Percentiles rank a stretch among this genome's conserved stretches.
Evolutionary conservation across 30 jellyfish, hydroid and myxozoan genomes (phyloP).

Genomic region (Hydractinia symbiolongicarpus): DNA sequence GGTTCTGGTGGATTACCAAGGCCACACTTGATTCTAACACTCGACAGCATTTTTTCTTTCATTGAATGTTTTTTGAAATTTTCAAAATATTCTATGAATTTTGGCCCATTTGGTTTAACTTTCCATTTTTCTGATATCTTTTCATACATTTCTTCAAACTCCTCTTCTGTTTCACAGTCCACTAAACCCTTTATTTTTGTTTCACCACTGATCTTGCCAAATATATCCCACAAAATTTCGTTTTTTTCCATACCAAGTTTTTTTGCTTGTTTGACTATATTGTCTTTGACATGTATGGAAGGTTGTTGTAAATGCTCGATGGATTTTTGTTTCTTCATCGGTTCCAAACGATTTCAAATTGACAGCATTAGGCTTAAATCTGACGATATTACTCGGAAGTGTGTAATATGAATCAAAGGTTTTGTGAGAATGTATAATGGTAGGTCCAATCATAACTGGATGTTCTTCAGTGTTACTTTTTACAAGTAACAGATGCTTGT

Average conservation of each 20-base stretch:
- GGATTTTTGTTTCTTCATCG: conserved; percentile 25
- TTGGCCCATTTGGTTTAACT: neutral
- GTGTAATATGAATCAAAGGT: too few species aligned
- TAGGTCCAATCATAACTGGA: too few species aligned
- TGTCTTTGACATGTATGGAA: conserved; percentile 48
- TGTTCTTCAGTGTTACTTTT: too few species aligned
- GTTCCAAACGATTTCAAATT: conserved; percentile 33
- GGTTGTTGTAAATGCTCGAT: conserved; percentile 6
- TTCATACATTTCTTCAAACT: conserved; percentile 25
- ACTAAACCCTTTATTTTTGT: conserved; percentile 21
- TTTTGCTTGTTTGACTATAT: conserved; percentile 25
- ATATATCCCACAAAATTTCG: conserved; percentile 15
- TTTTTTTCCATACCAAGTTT: neutral
- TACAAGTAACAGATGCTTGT: too few species aligned
- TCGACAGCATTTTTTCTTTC: conserved; percentile 25
- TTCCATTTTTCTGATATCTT: conserved; percentile 16
- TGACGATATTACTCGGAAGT: too few species aligned
- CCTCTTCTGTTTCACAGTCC: conserved; percentile 20
- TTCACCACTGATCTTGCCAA: conserved; percentile 23
- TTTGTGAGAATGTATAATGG: too few species aligned
- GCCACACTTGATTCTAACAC: conserved; percentile 28
- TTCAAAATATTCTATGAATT: neutral
- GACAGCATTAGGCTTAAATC: too few species aligned
- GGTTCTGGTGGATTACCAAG: conserved; percentile 23
- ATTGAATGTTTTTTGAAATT: conserved; percentile 11